phyloP scores from a whole-genome alignment of 2,113 vertebrate genomes.

The Rafetus swinhoei region DNA sequence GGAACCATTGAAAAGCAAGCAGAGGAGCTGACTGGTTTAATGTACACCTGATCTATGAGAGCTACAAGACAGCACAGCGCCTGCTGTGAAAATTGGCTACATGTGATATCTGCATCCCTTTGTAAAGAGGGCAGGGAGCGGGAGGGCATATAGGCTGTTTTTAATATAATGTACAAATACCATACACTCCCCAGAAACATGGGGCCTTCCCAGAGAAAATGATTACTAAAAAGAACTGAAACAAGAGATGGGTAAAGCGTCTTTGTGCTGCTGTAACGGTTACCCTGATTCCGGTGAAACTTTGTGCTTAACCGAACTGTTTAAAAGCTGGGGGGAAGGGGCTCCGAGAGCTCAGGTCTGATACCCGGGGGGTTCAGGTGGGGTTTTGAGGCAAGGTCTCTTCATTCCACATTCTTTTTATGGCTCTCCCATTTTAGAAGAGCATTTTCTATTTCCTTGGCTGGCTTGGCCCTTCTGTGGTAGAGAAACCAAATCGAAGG shows the following conservation, averaged over 20 bases:
- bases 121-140: background rate
- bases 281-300: background rate
- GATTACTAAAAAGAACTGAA: background rate
- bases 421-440: background rate
- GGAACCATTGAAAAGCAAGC: background rate
- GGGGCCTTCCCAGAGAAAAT: background rate
- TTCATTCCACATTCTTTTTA: background rate
- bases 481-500: background rate
- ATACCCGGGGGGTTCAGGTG: background rate
- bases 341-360: background rate
- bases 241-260: no score
- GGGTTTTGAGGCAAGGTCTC: background rate
- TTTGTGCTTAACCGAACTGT: background rate
- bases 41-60: background rate
- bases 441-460: background rate
- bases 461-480: fast-evolving
- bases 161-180: background rate
- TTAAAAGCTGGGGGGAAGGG: background rate
- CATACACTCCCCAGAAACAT: background rate
- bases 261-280: background rate
- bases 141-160: background rate
- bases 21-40: background rate
- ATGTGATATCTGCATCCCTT: background rate
- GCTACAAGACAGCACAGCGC: background rate
- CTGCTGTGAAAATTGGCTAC: background rate